Evolutionary conservation across 2,888 invertebrate species (phyloP), one percentile per base, ranked within the genome.

Genomic region (Sesia bembeciformis): DNA sequence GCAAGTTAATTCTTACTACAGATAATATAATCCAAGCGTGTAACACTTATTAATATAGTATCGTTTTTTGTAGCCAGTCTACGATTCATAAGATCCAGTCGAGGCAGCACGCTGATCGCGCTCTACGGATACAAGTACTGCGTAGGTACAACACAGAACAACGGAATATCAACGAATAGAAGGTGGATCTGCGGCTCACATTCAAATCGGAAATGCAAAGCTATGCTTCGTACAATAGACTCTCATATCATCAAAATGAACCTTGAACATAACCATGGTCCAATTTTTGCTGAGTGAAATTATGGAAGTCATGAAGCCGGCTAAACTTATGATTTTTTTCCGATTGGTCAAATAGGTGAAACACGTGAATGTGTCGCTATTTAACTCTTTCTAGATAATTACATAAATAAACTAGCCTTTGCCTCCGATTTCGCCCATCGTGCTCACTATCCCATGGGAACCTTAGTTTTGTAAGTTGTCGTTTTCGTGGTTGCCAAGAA

Each of bases 111-210:
- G 4, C 23, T 46, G 8, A 46, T 46, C 5, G n/a, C 4, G n/a
- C n/a, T 46, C 4, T 46, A 46, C 46, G 46, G 46, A n/a, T 46
- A 46, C 23, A 46, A 46, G 23, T 46, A 46, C 7, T 46, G 46
- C 23, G 46, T 46, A 23, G 46, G 46, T 0, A 46, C 46, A 4
- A 46, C 46, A 3, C n/a, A 46, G 4, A 4, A 8, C 5, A 8
- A 23, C 46, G 46, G 8, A 3, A 46, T 5, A 5, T 46, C 4
- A 8, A 46, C 46, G 3, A 69, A 62, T 56, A 62, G 58, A 0
- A 59, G 67, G 3, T 74, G 72, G 74, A 57, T 60, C 6, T 73
- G 74, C 52, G 58, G 64, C 2, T 70, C 70, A 0, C 69, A 69
- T 50, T 58, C 60, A 39, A 56, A 62, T 4, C 64, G 62, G 5